phyloP scores from a whole-genome alignment of 2,888 invertebrate genomes.

The Rhagium mordax region DNA sequence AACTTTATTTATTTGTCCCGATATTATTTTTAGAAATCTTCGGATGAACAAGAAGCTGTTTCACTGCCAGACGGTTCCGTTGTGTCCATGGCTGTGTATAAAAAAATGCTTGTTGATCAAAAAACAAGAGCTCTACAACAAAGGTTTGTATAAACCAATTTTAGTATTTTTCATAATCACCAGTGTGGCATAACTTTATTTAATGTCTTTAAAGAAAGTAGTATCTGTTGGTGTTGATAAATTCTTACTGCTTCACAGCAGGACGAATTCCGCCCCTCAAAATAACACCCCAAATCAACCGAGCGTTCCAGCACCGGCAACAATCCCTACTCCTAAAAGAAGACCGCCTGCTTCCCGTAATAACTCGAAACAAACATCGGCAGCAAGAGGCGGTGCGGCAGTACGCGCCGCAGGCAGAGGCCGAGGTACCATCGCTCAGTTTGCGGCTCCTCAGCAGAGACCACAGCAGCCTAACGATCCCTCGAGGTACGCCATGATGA shows the following conservation, averaged over 20 bases:
- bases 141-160: conserved; percentile 36
- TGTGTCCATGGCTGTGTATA: conserved; percentile 57
- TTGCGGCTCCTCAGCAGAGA: conserved; percentile 7
- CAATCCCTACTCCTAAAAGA: conserved; percentile 4
- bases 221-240: not conserved
- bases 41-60: conserved; percentile 54
- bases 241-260: not conserved
- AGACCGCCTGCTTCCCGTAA: conserved; percentile 11
- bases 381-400: not conserved
- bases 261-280: not conserved
- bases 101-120: conserved; percentile 57
- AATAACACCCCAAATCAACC: not conserved
- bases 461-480: conserved; percentile 33
- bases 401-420: not conserved
- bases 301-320: not conserved
- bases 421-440: not conserved
- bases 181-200: too few relatives aligned
- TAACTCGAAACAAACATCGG: conserved; percentile 17
- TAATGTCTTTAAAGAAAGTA: too few relatives aligned
- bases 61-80: conserved; percentile 58
- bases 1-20: too few relatives aligned
- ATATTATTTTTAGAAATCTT: conserved; percentile 44
- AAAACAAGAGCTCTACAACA: conserved; percentile 47
- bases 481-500: conserved; percentile 45
- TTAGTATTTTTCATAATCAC: not conserved